Conservation (phyloP, 2,113 vertebrate genomes). For the Sciurus niger region DNA sequence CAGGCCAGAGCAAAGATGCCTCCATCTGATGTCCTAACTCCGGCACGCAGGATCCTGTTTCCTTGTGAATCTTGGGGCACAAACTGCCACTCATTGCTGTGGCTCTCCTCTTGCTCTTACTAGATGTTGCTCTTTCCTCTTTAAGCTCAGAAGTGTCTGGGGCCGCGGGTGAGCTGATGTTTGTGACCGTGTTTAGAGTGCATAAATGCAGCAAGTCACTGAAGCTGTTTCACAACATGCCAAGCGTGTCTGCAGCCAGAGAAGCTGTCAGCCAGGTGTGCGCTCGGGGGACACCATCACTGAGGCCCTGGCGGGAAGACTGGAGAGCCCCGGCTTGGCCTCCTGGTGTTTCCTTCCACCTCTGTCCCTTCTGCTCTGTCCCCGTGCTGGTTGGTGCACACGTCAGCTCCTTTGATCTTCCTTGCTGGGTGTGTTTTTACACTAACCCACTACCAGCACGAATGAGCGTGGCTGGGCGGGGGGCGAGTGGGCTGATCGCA, state of each 20-base stretch:
- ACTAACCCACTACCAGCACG: no score
- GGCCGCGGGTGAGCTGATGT: not conserved
- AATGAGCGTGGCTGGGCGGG: not conserved
- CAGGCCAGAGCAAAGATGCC: not conserved
- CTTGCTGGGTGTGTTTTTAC: not conserved
- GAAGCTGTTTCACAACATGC: not conserved
- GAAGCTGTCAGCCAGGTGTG: not conserved
- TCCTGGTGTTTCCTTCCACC: not conserved
- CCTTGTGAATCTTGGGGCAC: fast-evolving
- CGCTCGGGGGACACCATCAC: no score
- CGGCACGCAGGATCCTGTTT: not conserved
- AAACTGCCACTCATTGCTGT: fast-evolving
- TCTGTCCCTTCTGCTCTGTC: not conserved
- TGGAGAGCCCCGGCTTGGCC: not conserved
- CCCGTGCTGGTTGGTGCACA: not conserved
- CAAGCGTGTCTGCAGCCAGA: not conserved
- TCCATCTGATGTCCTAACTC: not conserved
- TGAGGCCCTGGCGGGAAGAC: not conserved
- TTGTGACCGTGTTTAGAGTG: not conserved
- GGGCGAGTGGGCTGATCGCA: no score
- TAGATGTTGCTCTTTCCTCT: not conserved
- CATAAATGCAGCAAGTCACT: not conserved
- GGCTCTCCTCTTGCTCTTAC: not conserved
- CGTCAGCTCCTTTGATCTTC: not conserved
- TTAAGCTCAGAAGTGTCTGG: not conserved